phyloP scores from a whole-genome alignment of 2,113 vertebrate species.

The Grallaria varia region DNA sequence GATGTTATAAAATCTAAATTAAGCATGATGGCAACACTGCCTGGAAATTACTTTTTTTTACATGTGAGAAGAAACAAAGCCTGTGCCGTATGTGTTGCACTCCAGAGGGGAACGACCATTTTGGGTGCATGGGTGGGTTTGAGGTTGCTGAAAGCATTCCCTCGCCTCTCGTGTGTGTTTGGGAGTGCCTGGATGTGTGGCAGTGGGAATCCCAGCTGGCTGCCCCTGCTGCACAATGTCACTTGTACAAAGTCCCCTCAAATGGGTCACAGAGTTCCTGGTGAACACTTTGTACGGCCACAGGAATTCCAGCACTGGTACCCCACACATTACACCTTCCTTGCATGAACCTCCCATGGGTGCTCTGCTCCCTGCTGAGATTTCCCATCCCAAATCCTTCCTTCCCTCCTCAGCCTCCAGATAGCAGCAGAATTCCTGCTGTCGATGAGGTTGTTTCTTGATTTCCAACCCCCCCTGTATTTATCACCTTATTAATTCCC shows the following conservation, averaged over 20 bases:
- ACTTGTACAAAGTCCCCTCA: neutral
- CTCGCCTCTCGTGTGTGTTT: neutral
- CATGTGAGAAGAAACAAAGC: neutral
- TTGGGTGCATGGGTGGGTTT: neutral
- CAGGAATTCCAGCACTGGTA: accelerated
- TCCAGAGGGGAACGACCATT: neutral
- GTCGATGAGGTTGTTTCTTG: neutral
- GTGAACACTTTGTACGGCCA: neutral
- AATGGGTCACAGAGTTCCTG: neutral
- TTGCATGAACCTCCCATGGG: accelerated
- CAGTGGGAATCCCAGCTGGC: neutral
- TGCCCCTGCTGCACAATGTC: neutral
- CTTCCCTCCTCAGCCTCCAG: slow-evolving; percentile 20
- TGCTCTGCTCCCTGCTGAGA: neutral
- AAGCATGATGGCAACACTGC: neutral
- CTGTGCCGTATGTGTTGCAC: neutral
- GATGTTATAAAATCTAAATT: slow-evolving; percentile 13
- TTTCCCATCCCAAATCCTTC: neutral
- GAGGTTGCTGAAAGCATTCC: neutral
- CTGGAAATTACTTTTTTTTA: neutral
- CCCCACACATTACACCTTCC: accelerated
- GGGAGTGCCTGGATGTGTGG: neutral
- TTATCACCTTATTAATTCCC: slow-evolving; percentile 59
- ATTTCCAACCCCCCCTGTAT: neutral
- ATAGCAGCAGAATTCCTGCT: slow-evolving; percentile 52